phyloP scores from a whole-genome alignment of 2,113 vertebrate genomes.

The Hypocryptadius cinnamomeus region DNA sequence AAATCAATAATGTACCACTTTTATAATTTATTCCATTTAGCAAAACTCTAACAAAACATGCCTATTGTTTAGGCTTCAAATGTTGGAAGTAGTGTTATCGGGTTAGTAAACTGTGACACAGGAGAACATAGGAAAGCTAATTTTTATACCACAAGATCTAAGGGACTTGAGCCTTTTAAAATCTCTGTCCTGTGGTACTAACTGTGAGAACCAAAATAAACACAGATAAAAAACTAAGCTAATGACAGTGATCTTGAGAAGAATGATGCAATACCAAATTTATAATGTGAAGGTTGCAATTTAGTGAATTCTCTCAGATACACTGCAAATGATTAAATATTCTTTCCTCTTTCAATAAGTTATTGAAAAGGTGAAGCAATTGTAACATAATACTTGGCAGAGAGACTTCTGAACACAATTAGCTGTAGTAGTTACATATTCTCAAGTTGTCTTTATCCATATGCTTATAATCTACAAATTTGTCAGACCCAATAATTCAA shows the following conservation, averaged over 20 bases:
- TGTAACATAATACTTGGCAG: constrained; percentile 32
- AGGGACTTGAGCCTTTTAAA: neutral
- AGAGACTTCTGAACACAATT: constrained; percentile 28
- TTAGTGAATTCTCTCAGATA: neutral
- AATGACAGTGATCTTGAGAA: constrained; percentile 34
- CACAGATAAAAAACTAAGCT: constrained; percentile 36
- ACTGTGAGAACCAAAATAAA: constrained; percentile 41
- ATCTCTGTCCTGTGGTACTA: neutral
- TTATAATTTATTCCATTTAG: neutral
- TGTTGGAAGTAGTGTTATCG: neutral
- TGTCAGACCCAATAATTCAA: constrained; percentile 19
- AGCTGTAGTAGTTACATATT: neutral
- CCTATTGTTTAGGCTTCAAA: neutral
- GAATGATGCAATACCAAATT: neutral
- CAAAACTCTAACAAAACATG: neutral
- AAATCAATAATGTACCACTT: neutral
- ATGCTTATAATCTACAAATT: constrained; percentile 11
- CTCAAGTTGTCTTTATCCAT: neutral
- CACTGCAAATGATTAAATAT: constrained; percentile 7
- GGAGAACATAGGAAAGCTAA: neutral
- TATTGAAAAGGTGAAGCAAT: constrained; percentile 53
- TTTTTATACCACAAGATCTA: neutral
- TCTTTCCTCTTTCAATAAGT: constrained; percentile 8
- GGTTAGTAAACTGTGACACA: neutral
- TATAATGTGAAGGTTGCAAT: constrained; percentile 39